These are phyloP conservation scores for Epistrophe grossulariae DNA, from an alignment of 2,888 invertebrate species.

Conservation along the genomic window DNA sequence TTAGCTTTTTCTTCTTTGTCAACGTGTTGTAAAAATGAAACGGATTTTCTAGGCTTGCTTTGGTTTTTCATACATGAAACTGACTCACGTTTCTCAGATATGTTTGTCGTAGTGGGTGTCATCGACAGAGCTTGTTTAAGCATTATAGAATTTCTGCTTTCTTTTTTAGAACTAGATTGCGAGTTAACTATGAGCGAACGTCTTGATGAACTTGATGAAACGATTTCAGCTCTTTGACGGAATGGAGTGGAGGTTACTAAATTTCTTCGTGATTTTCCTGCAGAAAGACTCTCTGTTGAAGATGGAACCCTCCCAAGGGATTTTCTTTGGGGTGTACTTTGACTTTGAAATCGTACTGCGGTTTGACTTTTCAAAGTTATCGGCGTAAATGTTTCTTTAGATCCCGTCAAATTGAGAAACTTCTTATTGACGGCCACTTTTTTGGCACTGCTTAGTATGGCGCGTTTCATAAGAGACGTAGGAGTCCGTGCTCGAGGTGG, in stretches of 20 bases:
- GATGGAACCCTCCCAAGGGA: conserved; percentile 35
- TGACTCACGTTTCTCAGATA: conserved; percentile 5
- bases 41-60: conserved; percentile 39
- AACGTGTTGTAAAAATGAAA: conserved; percentile 43
- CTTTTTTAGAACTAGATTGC: conserved; percentile 24
- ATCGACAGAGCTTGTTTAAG: conserved; percentile 54
- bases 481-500: conserved; percentile 79
- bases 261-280: conserved; percentile 26
- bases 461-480: conserved; percentile 81
- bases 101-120: conserved; percentile 16
- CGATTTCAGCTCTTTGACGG: conserved; percentile 13
- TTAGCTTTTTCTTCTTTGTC: background rate
- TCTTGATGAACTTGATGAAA: background rate
- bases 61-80: conserved; percentile 16
- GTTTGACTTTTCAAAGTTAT: conserved; percentile 39
- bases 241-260: conserved; percentile 64
- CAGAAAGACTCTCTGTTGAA: conserved; percentile 25
- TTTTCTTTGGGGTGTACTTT: conserved; percentile 59
- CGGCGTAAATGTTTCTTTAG: background rate
- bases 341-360: conserved; percentile 54
- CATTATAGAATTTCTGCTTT: conserved; percentile 54
- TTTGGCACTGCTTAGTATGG: conserved; percentile 80
- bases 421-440: conserved; percentile 77
- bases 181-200: conserved; percentile 25
- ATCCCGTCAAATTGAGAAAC: conserved; percentile 5